These are phyloP conservation scores for Chalcis sispes DNA, from an alignment of 2,888 invertebrate genomes.

Conservation along the genomic window DNA sequence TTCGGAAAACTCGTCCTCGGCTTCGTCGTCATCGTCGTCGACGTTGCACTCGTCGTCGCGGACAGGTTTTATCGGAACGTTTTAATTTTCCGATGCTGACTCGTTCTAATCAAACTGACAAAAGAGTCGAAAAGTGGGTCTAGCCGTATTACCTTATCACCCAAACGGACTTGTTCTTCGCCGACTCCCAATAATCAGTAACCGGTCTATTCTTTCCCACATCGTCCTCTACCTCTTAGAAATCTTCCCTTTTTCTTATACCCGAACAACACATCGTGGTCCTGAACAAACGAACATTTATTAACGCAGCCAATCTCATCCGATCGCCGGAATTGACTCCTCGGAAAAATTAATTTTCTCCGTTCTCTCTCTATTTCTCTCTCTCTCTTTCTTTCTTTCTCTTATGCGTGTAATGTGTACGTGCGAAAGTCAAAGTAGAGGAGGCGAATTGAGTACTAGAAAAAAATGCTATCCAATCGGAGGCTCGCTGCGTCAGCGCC, in stretches of 20 bases:
- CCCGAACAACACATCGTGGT: not conserved
- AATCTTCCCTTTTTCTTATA: no score
- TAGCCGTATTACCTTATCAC: not conserved
- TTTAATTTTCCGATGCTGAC: slow-evolving; percentile 38
- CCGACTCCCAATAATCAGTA: not conserved
- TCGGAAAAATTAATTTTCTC: slow-evolving; percentile 40
- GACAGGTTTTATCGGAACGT: not conserved
- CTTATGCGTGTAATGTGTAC: no score
- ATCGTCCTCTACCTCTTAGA: not conserved
- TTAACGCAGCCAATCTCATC: slow-evolving; percentile 25
- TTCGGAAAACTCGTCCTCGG: not conserved
- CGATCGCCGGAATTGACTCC: slow-evolving; percentile 13
- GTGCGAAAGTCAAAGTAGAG: not conserved
- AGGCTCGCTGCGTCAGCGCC: slow-evolving; percentile 34
- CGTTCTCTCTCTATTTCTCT: not conserved
- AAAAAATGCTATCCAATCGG: not conserved
- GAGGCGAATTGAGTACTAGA: not conserved
- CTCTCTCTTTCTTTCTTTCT: no score
- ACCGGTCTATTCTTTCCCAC: not conserved
- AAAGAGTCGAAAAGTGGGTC: slow-evolving; percentile 20
- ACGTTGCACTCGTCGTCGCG: not conserved
- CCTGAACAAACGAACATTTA: slow-evolving; percentile 17
- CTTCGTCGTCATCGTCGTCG: not conserved
- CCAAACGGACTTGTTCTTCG: not conserved
- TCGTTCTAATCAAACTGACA: slow-evolving; percentile 29